Evolutionary conservation across 2,797 vertebrate genomes (phyloP).

Genomic region (Gambelia wislizenii): DNA sequence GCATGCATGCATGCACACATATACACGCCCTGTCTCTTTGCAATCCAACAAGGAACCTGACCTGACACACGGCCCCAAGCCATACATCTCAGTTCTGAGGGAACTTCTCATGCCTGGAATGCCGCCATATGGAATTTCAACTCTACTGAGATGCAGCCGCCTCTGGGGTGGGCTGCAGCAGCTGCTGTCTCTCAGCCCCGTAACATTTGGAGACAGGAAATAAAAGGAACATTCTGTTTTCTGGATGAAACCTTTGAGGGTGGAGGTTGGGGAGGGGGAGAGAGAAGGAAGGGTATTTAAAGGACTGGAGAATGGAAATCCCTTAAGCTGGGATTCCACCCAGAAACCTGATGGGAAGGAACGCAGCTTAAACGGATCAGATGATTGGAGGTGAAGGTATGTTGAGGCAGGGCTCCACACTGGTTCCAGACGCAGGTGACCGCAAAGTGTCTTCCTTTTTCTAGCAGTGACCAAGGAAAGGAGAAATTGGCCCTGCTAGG

Average conservation of each 20-base stretch:
- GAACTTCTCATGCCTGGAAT: conserved; percentile 11
- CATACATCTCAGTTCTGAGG: not conserved
- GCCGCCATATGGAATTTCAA: conserved; percentile 33
- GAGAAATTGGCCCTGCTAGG: not conserved
- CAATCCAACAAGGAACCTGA: not conserved
- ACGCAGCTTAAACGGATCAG: not conserved
- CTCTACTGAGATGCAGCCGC: conserved; percentile 7
- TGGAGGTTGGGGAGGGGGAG: too few relatives aligned
- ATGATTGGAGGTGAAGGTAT: conserved; percentile 1
- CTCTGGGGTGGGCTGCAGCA: conserved; percentile 18
- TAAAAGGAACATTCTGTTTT: conserved; percentile 26
- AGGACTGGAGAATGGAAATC: conserved; percentile 7
- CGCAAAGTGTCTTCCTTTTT: not conserved
- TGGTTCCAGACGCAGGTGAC: not conserved
- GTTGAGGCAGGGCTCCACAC: not conserved
- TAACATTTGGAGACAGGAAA: conserved; percentile 39
- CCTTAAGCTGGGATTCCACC: not conserved
- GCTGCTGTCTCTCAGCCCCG: conserved; percentile 30
- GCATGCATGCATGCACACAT: too few relatives aligned
- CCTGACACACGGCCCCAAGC: not conserved
- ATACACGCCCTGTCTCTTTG: not conserved
- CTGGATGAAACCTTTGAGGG: conserved; percentile 14
- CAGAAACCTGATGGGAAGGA: not conserved
- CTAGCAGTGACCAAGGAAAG: not conserved
- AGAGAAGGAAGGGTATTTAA: conserved; percentile 10